Base-by-base conservation (phyloP, 2,888 invertebrate species). In the Odiellus spinosus region DNA sequence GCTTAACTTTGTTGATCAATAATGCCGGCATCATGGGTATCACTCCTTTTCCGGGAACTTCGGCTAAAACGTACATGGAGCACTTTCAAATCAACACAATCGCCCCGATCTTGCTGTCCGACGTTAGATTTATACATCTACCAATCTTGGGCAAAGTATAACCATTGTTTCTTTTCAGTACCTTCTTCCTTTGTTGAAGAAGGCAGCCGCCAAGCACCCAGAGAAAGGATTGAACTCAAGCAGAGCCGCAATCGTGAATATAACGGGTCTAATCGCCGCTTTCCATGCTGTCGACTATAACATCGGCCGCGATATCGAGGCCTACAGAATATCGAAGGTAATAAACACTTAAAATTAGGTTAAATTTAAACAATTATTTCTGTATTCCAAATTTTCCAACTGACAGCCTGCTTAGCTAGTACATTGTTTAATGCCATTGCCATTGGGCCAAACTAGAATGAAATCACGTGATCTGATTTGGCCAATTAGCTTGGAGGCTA, bases 1-100 rank as follows among this genome's bases (percentile, higher is more conserved):
- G 90, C 0, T 69, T 91, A 0, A 90, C 88, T 64, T 73, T 91
- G 32, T 69, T 91, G 1, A 76, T 90, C 53, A 91, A 91, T 63
- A 91, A 88, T 67, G 88, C 90, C 18, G 90, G 84, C 4, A 66
- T 80, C 42, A 75, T 80, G 1, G 83, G 81, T 26, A 26, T 26
- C 26, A 26, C 17, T 36, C 8, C 82, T 46, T 70, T 87, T n/a
- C 71, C 71, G 45, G 67, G 77, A 35, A 78, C 83, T 0, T 81
- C 78, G 61, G 67, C 75, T 11, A 76, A 82, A 32, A 79, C 82
- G 57, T 65, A 90, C 56, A 60, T 76, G 45, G 76, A 82, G 12
- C 75, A 78, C 49, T 76, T 80, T 54, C 70, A 74, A 11, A 73
- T 80, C 2, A 90, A 90, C 64, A 77, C 82, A 0, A 69, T 85